A percentile compares a stretch with the other conserved stretches of the same genome.
Conservation (phyloP, 2,113 vertebrate species). For the Ophthalmolycus amberensis region DNA sequence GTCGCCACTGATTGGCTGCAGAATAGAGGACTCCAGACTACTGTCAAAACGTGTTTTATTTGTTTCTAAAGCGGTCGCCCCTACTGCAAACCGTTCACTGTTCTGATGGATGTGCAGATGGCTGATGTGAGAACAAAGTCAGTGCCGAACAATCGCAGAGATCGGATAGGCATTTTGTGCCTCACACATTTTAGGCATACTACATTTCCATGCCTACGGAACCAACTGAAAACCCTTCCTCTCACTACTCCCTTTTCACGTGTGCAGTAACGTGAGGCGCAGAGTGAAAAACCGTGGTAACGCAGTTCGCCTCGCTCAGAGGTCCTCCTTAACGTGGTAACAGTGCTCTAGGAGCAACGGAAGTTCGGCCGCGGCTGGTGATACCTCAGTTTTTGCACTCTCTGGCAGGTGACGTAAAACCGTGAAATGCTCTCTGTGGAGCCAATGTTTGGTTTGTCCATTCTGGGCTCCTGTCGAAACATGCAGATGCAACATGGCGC, state of each 20-base stretch:
- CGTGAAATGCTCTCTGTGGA: neutral
- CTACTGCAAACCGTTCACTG: slow-evolving; percentile 4
- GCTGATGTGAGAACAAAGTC: neutral
- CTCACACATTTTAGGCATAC: too few species aligned
- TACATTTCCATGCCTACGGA: too few species aligned
- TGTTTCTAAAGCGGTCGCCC: slow-evolving; percentile 11
- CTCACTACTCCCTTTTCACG: too few species aligned
- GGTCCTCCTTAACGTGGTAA: neutral
- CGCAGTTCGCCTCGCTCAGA: neutral
- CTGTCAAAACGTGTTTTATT: slow-evolving; percentile 40
- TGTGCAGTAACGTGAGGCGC: neutral
- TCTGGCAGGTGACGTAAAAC: neutral
- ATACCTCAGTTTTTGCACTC: neutral
- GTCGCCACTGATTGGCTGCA: slow-evolving; percentile 44
- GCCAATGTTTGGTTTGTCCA: too few species aligned
- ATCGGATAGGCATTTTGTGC: neutral
- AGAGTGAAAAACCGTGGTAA: neutral
- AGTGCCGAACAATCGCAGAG: neutral
- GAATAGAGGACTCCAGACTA: slow-evolving; percentile 35
- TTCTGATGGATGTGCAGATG: slow-evolving; percentile 18
- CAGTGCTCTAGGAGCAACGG: neutral
- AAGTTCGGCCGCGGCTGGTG: neutral
- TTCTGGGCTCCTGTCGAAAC: neutral
- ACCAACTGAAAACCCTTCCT: too few species aligned
- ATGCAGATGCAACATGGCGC: neutral